phyloP scores from a whole-genome alignment of 2,888 invertebrate species.

The Brenthis hecate region DNA sequence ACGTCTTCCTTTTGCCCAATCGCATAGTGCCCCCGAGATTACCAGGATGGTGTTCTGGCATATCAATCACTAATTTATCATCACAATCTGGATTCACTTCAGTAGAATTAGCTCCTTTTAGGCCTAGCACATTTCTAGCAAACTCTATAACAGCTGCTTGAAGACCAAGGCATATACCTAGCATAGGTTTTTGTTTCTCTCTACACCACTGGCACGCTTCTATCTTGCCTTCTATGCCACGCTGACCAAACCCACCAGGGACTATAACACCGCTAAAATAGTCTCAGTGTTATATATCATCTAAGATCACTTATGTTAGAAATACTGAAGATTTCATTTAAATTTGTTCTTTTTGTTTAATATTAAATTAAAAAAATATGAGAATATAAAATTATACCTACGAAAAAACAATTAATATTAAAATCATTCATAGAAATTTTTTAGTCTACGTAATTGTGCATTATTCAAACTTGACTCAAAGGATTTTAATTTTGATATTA shows the following conservation, averaged over 20 bases:
- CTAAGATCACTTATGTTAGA: conserved; percentile 5
- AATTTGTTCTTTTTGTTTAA: no score
- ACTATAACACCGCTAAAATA: conserved; percentile 92
- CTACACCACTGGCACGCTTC: conserved; percentile 96
- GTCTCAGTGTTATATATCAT: conserved; percentile 2
- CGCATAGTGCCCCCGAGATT: conserved; percentile 99
- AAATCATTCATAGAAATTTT: no score
- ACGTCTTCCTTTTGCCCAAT: conserved; percentile 94
- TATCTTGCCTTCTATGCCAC: conserved; percentile 98
- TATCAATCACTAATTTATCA: conserved; percentile 95
- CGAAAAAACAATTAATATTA: no score
- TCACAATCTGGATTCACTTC: conserved; percentile 90
- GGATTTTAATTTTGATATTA: no score
- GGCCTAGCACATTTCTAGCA: conserved; percentile 90
- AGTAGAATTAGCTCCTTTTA: conserved; percentile 91
- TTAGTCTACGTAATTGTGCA: no score
- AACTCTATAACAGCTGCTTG: conserved; percentile 99
- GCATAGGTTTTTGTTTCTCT: conserved; percentile 92
- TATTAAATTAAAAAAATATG: no score
- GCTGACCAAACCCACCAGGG: conserved; percentile 98
- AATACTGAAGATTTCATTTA: no score
- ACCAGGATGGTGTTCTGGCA: conserved; percentile 98
- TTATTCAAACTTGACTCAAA: no score
- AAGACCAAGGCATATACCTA: conserved; percentile 98
- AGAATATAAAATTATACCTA: no score